Conservation (phyloP, 2,797 vertebrate genomes). For the Sebastes hopkinsi region DNA sequence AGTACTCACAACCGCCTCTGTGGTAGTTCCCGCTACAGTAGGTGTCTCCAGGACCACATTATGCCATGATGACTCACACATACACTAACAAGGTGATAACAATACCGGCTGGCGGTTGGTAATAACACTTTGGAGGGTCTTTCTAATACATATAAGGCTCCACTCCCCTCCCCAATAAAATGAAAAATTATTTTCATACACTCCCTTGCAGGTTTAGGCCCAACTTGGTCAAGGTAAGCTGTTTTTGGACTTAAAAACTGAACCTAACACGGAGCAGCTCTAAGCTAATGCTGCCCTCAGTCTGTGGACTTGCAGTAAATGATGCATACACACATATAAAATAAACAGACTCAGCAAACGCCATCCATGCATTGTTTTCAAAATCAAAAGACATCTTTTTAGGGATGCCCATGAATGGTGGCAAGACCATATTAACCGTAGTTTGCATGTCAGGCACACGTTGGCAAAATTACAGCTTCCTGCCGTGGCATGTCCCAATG, state of each 20-base stretch:
- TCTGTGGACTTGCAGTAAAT: conserved; percentile 22
- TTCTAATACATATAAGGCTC: background rate
- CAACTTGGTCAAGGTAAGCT: background rate
- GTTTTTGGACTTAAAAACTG: background rate
- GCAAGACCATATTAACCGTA: conserved; percentile 21
- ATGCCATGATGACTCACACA: too few species aligned
- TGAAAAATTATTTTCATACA: background rate
- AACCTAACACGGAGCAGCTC: conserved; percentile 15
- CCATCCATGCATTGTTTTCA: conserved; percentile 22
- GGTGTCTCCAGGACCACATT: too few species aligned
- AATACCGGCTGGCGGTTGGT: too few species aligned
- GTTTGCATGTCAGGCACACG: conserved; percentile 54
- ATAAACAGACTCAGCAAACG: conserved; percentile 14
- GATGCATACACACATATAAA: conserved; percentile 15
- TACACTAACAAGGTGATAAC: too few species aligned
- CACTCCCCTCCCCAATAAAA: background rate
- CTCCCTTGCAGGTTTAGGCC: background rate
- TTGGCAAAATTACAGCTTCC: conserved; percentile 56
- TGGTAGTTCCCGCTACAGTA: too few species aligned
- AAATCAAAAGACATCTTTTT: conserved; percentile 30
- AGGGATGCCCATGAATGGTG: conserved; percentile 22
- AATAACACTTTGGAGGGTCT: background rate
- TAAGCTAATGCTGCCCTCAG: background rate
- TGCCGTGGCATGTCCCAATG: conserved; percentile 22
- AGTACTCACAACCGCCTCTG: too few species aligned